phyloP scores from a whole-genome alignment of 2,888 invertebrate species.

The Drosophila leonis region DNA sequence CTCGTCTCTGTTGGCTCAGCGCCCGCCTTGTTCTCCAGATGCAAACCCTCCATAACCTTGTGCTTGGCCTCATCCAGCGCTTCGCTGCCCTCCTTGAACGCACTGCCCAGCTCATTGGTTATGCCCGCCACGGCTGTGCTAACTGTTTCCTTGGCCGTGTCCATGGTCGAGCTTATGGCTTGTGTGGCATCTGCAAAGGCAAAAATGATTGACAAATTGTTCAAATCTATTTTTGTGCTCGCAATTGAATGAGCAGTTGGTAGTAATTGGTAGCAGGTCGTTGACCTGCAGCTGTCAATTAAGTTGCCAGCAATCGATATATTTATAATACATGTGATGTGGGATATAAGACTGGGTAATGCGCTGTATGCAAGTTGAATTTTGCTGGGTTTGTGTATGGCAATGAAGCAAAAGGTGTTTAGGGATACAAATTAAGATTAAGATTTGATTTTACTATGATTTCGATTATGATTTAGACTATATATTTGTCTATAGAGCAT shows the following conservation, averaged over 20 bases:
- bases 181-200: constrained; percentile 70
- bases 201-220: constrained; percentile 1
- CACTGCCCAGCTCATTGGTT: constrained; percentile 77
- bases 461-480: no score
- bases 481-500: no score
- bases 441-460: no score
- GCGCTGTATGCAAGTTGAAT: neutral
- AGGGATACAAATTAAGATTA: neutral
- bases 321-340: neutral
- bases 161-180: constrained; percentile 69
- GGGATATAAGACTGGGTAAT: neutral
- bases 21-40: constrained; percentile 55
- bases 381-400: neutral
- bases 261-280: constrained; percentile 8
- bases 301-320: constrained; percentile 18
- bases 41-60: constrained; percentile 76
- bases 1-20: constrained; percentile 28
- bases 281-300: constrained; percentile 22
- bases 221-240: neutral
- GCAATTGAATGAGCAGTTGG: neutral
- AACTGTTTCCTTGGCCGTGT: constrained; percentile 81
- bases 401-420: neutral
- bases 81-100: constrained; percentile 74
- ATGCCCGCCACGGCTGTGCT: constrained; percentile 76
- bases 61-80: constrained; percentile 77